phyloP scores from a whole-genome alignment of 2,113 vertebrate genomes.

The Phylloscopus trochilus region DNA sequence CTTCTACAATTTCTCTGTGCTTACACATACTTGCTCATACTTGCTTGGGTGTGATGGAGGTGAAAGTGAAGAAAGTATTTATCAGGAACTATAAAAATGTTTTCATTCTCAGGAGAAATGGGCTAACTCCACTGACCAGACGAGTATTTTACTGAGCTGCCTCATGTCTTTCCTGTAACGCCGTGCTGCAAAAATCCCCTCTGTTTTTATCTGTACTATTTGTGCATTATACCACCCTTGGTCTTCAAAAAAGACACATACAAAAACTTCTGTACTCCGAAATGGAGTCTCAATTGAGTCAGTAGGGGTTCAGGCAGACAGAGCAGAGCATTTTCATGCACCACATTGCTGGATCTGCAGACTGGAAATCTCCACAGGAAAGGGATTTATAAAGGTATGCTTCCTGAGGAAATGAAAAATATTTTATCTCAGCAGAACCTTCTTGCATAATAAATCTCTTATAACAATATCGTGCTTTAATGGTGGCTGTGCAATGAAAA shows the following conservation, averaged over 20 bases:
- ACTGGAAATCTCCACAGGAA: not conserved
- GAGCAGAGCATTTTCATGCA: not conserved
- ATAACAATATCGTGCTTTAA: not conserved
- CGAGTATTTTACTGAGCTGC: not conserved
- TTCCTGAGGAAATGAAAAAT: not conserved
- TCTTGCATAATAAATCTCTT: not conserved
- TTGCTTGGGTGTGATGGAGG: not conserved
- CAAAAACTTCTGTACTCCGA: not conserved
- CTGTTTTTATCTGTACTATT: not conserved
- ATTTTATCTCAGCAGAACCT: not conserved
- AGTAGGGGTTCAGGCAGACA: not conserved
- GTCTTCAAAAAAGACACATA: not conserved
- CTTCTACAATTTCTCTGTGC: not conserved
- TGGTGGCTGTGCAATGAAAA: not conserved
- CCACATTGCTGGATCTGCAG: not conserved
- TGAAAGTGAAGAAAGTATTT: not conserved
- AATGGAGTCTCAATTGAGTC: not conserved
- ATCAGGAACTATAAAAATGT: not conserved
- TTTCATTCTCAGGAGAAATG: not conserved
- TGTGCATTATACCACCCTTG: not conserved
- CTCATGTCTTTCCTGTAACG: not conserved
- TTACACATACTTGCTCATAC: not conserved
- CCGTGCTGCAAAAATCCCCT: not conserved
- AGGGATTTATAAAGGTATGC: not conserved
- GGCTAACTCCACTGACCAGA: not conserved